Conservation (phyloP, 2,797 vertebrate genomes). For the Bucorvus abyssinicus region DNA sequence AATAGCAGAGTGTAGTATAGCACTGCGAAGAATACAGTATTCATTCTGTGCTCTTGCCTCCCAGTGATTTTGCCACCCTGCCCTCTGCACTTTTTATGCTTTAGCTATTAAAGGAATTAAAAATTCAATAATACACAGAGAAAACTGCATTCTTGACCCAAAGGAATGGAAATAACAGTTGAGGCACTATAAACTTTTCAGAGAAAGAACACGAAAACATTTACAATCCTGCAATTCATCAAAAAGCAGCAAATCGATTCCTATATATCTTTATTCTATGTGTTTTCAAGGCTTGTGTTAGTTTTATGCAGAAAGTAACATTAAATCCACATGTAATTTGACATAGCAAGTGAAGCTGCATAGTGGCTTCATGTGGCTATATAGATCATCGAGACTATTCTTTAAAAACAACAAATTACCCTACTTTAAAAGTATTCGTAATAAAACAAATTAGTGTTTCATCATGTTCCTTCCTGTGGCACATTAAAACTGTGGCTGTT, state of each 20-base stretch:
- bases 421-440: constrained; percentile 54
- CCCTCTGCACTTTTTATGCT: constrained; percentile 29
- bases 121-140: constrained; percentile 25
- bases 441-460: constrained; percentile 59
- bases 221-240: constrained; percentile 17
- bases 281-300: constrained; percentile 2
- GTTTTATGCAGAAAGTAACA: constrained; percentile 14
- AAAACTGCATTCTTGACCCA: background rate
- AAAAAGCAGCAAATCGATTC: constrained; percentile 34
- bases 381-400: constrained; percentile 35
- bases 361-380: constrained; percentile 1
- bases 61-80: constrained; percentile 28
- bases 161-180: constrained; percentile 41
- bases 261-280: constrained; percentile 23
- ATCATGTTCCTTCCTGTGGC: constrained; percentile 57
- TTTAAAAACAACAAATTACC: constrained; percentile 60
- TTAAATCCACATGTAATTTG: constrained; percentile 21
- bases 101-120: constrained; percentile 35
- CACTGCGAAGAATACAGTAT: constrained; percentile 34
- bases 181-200: constrained; percentile 2
- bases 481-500: constrained; percentile 4
- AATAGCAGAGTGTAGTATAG: background rate
- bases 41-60: constrained; percentile 24
- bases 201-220: constrained; percentile 17
- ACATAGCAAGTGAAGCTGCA: background rate